Evolutionary conservation across 2,113 vertebrate genomes (phyloP).

Genomic region (Crotalus helleri): DNA sequence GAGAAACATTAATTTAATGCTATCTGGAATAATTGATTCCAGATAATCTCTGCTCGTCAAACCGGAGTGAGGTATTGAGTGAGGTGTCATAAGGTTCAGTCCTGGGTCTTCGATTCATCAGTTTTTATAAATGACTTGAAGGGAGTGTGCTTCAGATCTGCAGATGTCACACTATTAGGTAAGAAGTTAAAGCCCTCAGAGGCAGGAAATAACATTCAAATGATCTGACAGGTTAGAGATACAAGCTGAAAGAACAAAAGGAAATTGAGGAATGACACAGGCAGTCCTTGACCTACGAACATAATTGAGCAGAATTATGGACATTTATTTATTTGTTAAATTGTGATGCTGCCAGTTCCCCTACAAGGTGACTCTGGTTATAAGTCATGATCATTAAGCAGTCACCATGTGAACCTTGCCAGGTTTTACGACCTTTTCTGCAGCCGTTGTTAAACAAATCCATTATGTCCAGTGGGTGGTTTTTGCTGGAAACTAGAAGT

Average conservation of each 20-base stretch:
- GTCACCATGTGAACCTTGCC: not conserved
- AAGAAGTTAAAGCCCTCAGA: not conserved
- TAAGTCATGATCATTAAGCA: too few species aligned
- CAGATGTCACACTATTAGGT: not conserved
- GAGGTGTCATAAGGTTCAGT: not conserved
- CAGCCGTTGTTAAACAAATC: not conserved
- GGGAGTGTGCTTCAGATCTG: not conserved
- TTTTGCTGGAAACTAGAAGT: not conserved
- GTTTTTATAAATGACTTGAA: not conserved
- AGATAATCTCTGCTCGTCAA: not conserved
- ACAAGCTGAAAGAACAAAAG: not conserved
- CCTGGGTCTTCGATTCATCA: not conserved
- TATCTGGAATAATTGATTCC: not conserved
- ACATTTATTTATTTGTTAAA: not conserved
- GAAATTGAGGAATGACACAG: not conserved
- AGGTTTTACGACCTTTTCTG: not conserved
- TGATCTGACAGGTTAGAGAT: not conserved
- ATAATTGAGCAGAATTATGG: not conserved
- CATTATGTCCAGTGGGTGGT: not conserved
- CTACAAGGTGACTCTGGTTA: too few species aligned
- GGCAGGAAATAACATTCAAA: not conserved
- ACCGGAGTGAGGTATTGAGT: not conserved
- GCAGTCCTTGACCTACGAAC: not conserved
- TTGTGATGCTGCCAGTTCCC: too few species aligned
- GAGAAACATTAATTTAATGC: constrained; percentile 24